Percentiles rank a stretch among this genome's conserved stretches.
Conservation (phyloP, 1,140 invertebrate species). For the Ceratosolen fusciceps region DNA sequence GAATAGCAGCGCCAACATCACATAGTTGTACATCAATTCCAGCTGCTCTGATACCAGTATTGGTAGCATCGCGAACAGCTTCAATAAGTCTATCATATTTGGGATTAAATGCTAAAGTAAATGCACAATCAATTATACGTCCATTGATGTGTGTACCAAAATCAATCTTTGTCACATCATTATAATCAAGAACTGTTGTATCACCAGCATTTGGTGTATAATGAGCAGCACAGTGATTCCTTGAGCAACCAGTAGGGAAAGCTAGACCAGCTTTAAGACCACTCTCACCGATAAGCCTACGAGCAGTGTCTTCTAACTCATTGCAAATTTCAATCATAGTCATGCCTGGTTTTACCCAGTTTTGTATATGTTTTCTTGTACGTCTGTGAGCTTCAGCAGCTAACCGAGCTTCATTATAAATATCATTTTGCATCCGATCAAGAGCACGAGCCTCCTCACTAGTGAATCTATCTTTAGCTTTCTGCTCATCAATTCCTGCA, state of each 20-base stretch:
- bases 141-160: conserved; percentile 99
- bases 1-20: conserved; percentile 97
- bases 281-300: conserved; percentile 94
- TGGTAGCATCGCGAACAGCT: conserved; percentile 97
- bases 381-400: conserved; percentile 98
- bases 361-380: conserved; percentile 71
- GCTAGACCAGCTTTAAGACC: conserved; percentile 96
- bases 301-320: conserved; percentile 92
- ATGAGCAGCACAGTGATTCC: conserved; percentile 99
- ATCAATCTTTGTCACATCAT: conserved; percentile 99
- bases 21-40: conserved; percentile 98
- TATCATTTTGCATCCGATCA: conserved; percentile 86
- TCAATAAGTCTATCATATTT: conserved; percentile 97
- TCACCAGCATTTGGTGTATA: conserved; percentile 99
- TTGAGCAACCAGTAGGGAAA: conserved; percentile 98
- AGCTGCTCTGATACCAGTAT: conserved; percentile 94
- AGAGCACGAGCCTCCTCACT: conserved; percentile 92
- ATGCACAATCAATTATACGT: conserved; percentile 98
- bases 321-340: conserved; percentile 99
- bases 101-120: conserved; percentile 96
- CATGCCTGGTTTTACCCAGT: conserved; percentile 92
- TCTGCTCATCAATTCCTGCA: conserved; percentile 82
- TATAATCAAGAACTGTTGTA: conserved; percentile 92
- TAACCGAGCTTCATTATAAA: conserved; percentile 94
- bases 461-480: conserved; percentile 88